A percentile compares a stretch with the other conserved stretches of the same genome.
Conservation (phyloP, 2,113 vertebrate species). For the Pachypanchax playfairii region DNA sequence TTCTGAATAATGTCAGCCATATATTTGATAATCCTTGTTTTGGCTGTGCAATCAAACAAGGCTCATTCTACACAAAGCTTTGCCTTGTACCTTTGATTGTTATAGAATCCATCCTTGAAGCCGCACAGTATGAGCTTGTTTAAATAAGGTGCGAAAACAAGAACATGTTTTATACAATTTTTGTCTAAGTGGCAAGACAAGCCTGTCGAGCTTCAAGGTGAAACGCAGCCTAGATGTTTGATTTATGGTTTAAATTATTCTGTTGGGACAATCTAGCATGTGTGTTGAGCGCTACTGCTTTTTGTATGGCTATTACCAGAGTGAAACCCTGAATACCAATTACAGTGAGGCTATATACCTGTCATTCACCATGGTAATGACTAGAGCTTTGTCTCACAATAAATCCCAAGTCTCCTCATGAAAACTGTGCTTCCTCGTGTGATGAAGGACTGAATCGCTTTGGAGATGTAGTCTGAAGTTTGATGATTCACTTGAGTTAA, state of each 20-base stretch:
- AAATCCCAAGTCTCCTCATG: constrained; percentile 26
- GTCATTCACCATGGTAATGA: constrained; percentile 64
- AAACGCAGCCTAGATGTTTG: constrained; percentile 52
- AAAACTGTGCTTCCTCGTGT: constrained; percentile 39
- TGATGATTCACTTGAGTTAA: too few species aligned
- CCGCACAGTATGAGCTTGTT: constrained; percentile 22
- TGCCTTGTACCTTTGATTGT: constrained; percentile 5
- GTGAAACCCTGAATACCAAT: constrained; percentile 64
- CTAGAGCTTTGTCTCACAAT: constrained; percentile 44
- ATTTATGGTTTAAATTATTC: constrained; percentile 70
- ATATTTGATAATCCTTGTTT: neutral
- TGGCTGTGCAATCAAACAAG: constrained; percentile 14
- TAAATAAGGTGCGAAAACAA: constrained; percentile 35
- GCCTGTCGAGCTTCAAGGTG: constrained; percentile 61
- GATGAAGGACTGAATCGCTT: constrained; percentile 53
- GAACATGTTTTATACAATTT: constrained; percentile 48
- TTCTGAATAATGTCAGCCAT: neutral
- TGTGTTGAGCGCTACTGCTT: constrained; percentile 52
- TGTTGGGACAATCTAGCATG: constrained; percentile 40
- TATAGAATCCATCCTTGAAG: constrained; percentile 19
- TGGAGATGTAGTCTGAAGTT: constrained; percentile 6
- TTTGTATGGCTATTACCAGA: constrained; percentile 61
- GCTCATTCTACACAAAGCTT: constrained; percentile 19
- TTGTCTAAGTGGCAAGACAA: constrained; percentile 45
- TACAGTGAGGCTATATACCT: constrained; percentile 57